Evolutionary conservation across 2,797 vertebrate genomes (phyloP), one percentile per base, ranked within the genome.

Genomic region (Lemur catta): DNA sequence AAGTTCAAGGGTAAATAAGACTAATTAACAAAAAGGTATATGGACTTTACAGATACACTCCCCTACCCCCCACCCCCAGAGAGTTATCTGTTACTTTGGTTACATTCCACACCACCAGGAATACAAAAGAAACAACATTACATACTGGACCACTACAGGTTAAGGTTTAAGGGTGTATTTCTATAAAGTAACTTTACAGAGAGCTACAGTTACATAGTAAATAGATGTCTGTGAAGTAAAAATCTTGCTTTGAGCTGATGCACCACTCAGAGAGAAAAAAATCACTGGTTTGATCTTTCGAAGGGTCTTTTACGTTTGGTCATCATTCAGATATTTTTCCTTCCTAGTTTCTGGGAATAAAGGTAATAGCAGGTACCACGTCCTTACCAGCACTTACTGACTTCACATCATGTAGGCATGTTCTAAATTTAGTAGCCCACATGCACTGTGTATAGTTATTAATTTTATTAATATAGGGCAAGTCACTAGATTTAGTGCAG

Each of bases 151-250:
- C 52, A 8, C 43, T 0, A 1, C 28, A 11, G 69, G 13, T 3
- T 3, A 24, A 35, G 71, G 63, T 46, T 20, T 3, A 9, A 14
- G 13, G 72, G 38, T 6, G 2, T 15, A 7, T 1, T 71, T 61
- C 63, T 72, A 17, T 15, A 41, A 22, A 75, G 74, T 11, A 18
- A 11, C 55, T 3, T 14, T 26, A 26, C 30, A n/a, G 90, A 50
- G 28, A 9, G 63, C 6, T 30, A 43, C 46, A 33, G 38, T 4
- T 2, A 22, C 46, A 22, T 22, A 6, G 0, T 46, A 55, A 0
- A 13, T 0, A 63, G 41, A 17, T 0, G 30, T 17, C 0, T 20
- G 14, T 10, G 28, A 57, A 41, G n/a, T 0, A 0, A 12, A 10
- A 12, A 18, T 7, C 3, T 33, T 2, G 75, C 12, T 65, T 0